Evolutionary conservation across 2,888 invertebrate species (phyloP), one percentile per base, ranked within the genome.

Genomic region (Diploptera punctata): DNA sequence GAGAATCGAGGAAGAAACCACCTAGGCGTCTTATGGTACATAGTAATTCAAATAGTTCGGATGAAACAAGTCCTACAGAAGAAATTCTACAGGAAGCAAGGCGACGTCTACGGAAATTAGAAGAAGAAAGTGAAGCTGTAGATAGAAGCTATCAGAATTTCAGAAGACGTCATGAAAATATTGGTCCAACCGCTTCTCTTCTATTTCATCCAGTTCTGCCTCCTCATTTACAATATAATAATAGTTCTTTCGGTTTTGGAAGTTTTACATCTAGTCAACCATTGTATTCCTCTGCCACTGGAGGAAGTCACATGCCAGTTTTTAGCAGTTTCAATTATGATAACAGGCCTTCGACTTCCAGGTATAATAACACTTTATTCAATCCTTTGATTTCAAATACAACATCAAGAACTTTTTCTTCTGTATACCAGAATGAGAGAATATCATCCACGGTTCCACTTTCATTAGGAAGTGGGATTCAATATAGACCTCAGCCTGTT

Each of bases 101-200:
- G 75, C 79, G 81, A 47, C 83, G 86, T 2, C 81, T 89, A 1
- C 81, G 84, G 74, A 84, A 85, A 78, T 78, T 90, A 73, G 88
- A 89, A 80, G 83, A 86, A n/a, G 89, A 89, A 77, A 88, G 87
- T 18, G 86, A 86, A 68, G 86, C 86, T 0, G 86, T 89, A 0
- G 87, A 89, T 79, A 78, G 83, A 57, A 87, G 86, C 1, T 89
- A 86, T 78, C 73, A 81, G 33, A 81, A 83, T 78, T 87, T 84
- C 75, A 19, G 69, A 44, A 29, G 57, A 21, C 62, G 74, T 3
- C 73, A 74, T 19, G 38, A 57, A 26, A 70, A 9, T 38, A 19
- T 68, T 33, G n/a, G 57, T 19, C 13, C 18, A 24, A 44, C 43
- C 24, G 26, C 13, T 5, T 65, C 65, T 2, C 2, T 44, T 44